phyloP scores from a whole-genome alignment of 53 echinoderm and acorn worm species.

The Crossaster papposus region DNA sequence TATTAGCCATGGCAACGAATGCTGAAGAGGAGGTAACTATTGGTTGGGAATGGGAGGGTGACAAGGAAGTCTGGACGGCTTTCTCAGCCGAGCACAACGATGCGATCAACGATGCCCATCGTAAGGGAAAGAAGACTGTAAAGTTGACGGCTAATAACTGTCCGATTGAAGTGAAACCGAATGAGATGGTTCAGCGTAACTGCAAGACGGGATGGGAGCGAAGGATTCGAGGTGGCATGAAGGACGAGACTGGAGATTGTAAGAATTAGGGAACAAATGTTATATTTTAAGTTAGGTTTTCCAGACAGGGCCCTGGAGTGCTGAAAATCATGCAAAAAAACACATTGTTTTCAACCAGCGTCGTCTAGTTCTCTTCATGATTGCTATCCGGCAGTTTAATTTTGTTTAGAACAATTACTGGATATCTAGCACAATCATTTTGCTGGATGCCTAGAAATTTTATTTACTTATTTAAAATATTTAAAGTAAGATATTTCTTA shows the following conservation, averaged over 20 bases:
- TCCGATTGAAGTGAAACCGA: constrained; percentile 72
- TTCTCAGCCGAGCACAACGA: constrained; percentile 64
- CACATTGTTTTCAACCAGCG: too few species aligned
- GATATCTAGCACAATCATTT: too few species aligned
- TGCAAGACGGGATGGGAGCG: constrained; percentile 88
- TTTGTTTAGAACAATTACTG: too few species aligned
- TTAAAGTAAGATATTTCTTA: too few species aligned
- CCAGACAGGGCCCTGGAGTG: too few species aligned
- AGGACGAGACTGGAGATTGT: constrained; percentile 73
- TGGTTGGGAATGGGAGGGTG: constrained; percentile 84
- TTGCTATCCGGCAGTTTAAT: neutral
- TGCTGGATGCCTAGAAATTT: too few species aligned
- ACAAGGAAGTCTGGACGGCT: constrained; percentile 75
- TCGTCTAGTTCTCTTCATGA: too few species aligned
- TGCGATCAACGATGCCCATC: constrained; percentile 71
- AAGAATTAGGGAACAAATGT: constrained; percentile 28
- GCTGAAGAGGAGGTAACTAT: neutral
- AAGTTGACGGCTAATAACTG: constrained; percentile 57
- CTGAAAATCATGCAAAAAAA: too few species aligned
- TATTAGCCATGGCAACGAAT: neutral
- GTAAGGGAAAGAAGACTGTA: constrained; percentile 49
- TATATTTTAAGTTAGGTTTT: neutral
- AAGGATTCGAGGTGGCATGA: constrained; percentile 68
- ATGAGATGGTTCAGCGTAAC: constrained; percentile 90
- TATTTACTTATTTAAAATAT: too few species aligned